Conservation (phyloP, 2,113 vertebrate species). For the Brachypodius melanocephalos region DNA sequence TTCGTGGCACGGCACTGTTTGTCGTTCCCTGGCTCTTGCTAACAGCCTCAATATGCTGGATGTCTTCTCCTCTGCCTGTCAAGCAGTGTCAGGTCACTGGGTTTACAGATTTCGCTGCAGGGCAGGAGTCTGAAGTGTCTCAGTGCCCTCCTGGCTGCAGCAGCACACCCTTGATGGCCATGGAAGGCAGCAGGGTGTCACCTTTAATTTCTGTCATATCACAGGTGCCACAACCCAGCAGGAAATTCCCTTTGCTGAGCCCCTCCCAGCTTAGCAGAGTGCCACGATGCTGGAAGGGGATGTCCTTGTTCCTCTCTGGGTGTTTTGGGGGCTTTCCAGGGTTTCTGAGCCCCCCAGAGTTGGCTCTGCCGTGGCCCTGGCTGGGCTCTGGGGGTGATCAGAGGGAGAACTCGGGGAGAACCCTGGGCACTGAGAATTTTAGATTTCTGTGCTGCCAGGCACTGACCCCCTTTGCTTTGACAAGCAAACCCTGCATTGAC, state of each 20-base stretch:
- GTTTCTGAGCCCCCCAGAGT: background rate
- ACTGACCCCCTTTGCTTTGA: too few species aligned
- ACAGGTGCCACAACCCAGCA: background rate
- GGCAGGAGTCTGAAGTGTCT: background rate
- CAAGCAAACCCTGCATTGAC: too few species aligned
- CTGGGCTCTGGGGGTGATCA: background rate
- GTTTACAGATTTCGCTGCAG: background rate
- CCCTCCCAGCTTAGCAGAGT: background rate
- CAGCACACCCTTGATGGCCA: background rate
- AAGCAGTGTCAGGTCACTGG: background rate
- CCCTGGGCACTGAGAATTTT: too few species aligned
- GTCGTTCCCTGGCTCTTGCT: constrained; percentile 15
- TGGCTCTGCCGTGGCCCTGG: background rate
- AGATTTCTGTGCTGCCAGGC: too few species aligned
- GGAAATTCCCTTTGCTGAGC: background rate
- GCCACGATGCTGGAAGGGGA: background rate
- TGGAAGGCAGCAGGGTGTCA: background rate
- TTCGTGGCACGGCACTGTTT: background rate
- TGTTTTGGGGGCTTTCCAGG: accelerated
- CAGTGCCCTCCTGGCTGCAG: background rate
- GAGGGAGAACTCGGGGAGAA: accelerated
- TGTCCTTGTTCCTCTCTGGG: background rate
- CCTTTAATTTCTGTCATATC: background rate
- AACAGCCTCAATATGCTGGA: constrained; percentile 24
- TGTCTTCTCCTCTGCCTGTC: background rate